A percentile compares a stretch with the other conserved stretches of the same genome.
These are phyloP conservation scores for Enteromius argenteus DNA, from an alignment of 2,797 vertebrate species.

Conservation along the genomic window DNA sequence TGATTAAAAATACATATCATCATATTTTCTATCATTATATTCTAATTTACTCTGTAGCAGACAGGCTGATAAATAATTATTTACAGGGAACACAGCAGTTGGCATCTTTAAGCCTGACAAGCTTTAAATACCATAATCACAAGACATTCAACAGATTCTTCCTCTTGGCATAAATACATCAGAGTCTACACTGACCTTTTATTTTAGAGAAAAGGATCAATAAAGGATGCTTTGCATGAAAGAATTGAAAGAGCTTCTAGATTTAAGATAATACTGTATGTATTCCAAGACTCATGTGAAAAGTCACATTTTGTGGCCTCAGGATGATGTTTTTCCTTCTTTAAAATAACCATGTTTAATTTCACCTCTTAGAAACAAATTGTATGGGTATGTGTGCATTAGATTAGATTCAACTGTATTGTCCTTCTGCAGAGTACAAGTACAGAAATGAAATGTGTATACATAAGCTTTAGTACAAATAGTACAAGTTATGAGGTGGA, in stretches of 20 bases:
- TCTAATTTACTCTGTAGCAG: conserved; percentile 39
- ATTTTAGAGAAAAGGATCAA: background rate
- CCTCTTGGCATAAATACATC: background rate
- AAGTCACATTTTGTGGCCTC: too few relatives aligned
- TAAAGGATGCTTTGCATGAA: background rate
- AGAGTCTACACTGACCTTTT: conserved; percentile 7
- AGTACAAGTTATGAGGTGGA: too few relatives aligned
- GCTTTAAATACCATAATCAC: conserved; percentile 28
- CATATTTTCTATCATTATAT: conserved; percentile 32
- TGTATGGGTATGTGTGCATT: background rate
- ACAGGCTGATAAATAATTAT: conserved; percentile 33
- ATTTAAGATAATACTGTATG: background rate
- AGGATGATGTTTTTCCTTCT: too few relatives aligned
- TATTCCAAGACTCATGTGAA: background rate
- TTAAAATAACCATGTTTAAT: background rate
- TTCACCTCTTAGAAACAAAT: background rate
- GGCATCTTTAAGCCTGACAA: conserved; percentile 11
- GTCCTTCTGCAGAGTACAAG: too few relatives aligned
- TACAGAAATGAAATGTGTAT: too few relatives aligned
- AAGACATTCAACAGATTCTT: background rate
- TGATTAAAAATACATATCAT: conserved; percentile 47
- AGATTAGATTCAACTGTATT: too few relatives aligned
- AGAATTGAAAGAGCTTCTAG: background rate
- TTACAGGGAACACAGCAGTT: conserved; percentile 37
- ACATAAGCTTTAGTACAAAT: too few relatives aligned